These are phyloP conservation scores for Artibeus lituratus DNA, from an alignment of 2,797 vertebrate species.

Conservation along the genomic window DNA sequence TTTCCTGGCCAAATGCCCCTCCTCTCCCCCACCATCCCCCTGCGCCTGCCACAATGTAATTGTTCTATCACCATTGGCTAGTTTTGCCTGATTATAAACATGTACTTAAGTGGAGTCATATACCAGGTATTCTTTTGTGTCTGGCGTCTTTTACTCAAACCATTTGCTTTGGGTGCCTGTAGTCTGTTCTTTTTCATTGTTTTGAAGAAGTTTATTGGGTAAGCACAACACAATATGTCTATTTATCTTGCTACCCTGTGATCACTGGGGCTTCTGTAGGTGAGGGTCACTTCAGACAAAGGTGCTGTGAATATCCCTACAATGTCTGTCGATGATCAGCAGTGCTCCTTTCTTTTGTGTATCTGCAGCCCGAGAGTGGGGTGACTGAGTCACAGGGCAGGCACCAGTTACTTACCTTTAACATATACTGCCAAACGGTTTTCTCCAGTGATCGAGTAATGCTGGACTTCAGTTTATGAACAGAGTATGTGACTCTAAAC, in stretches of 20 bases:
- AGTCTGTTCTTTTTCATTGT: neutral
- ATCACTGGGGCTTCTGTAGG: neutral
- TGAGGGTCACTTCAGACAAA: neutral
- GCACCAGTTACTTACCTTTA: neutral
- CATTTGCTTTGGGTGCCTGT: neutral
- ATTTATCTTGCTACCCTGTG: neutral
- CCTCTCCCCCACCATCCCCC: rapidly evolving
- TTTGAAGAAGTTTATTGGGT: neutral
- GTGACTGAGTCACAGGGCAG: neutral
- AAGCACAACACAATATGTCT: neutral
- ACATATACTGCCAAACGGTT: neutral
- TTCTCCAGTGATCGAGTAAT: neutral
- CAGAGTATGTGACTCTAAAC: neutral
- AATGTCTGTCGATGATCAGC: neutral
- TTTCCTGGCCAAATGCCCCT: neutral
- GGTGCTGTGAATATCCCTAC: neutral
- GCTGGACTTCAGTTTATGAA: neutral
- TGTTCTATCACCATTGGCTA: neutral
- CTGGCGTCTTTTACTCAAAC: neutral
- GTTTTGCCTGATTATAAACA: neutral
- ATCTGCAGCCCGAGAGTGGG: neutral
- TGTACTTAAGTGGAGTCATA: neutral
- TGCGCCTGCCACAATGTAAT: neutral
- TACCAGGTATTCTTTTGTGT: neutral
- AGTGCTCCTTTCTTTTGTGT: neutral